Evolutionary conservation across 2,888 invertebrate species (phyloP).

Genomic region (Drosophila helvetica): DNA sequence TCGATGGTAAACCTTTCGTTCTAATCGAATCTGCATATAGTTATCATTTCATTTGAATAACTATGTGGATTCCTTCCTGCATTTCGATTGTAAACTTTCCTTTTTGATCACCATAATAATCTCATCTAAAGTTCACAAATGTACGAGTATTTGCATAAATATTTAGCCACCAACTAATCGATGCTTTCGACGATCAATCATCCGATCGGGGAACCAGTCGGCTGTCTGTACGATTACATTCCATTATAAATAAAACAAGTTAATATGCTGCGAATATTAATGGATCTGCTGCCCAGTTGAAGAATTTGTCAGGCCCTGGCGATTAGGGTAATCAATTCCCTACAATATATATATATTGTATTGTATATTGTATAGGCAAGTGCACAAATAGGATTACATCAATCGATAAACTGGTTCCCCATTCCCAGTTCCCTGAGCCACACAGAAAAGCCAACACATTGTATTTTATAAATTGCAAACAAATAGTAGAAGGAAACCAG

Average conservation of each 20-base stretch:
- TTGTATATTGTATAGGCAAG: too few species aligned
- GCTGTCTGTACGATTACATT: slow-evolving; percentile 10
- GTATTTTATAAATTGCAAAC: neutral
- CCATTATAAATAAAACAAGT: slow-evolving; percentile 22
- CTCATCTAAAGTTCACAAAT: neutral
- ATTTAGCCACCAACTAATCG: neutral
- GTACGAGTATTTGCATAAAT: neutral
- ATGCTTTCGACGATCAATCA: slow-evolving; percentile 24
- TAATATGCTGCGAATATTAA: slow-evolving; percentile 38
- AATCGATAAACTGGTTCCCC: slow-evolving; percentile 12
- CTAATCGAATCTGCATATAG: neutral
- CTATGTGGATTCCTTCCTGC: neutral
- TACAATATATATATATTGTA: too few species aligned
- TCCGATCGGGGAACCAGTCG: slow-evolving; percentile 2
- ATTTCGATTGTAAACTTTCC: slow-evolving; percentile 1
- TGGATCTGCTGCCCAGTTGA: slow-evolving; percentile 12
- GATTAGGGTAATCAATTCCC: slow-evolving; percentile 24
- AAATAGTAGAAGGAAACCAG: neutral
- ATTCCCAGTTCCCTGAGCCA: neutral
- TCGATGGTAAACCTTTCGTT: too few species aligned
- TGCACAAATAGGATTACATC: slow-evolving; percentile 10
- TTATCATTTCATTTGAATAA: neutral
- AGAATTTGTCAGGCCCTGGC: slow-evolving; percentile 20
- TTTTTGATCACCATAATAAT: slow-evolving; percentile 5
- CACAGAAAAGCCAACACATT: slow-evolving; percentile 11